phyloP scores from a whole-genome alignment of 1,140 invertebrate genomes.

The Cyclina sinensis region DNA sequence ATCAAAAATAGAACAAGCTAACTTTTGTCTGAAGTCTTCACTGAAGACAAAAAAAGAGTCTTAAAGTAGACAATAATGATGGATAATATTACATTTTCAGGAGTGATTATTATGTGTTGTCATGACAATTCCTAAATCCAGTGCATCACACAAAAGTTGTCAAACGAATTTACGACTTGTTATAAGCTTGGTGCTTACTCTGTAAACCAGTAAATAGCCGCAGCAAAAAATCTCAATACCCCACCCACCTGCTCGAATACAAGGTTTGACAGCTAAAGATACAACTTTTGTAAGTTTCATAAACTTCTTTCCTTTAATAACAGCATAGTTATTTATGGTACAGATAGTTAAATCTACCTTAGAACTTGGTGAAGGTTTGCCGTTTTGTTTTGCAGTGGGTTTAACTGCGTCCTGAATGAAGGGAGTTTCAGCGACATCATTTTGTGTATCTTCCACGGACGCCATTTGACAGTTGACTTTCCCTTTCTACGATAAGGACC shows the following conservation, averaged over 20 bases:
- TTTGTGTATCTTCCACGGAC: not conserved
- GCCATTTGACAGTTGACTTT: not conserved
- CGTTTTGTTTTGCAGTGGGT: not conserved
- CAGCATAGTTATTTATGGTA: not conserved
- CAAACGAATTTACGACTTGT: too few species aligned
- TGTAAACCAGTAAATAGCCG: too few species aligned
- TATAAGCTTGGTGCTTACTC: too few species aligned
- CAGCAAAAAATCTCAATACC: too few species aligned
- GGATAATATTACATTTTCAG: too few species aligned
- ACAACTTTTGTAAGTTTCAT: not conserved
- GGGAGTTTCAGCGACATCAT: constrained; percentile 1
- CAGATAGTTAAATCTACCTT: not conserved
- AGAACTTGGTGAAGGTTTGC: not conserved
- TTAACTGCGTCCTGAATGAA: not conserved
- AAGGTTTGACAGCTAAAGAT: not conserved
- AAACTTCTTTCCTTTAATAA: not conserved
- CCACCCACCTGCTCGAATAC: not conserved
- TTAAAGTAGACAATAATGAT: too few species aligned
- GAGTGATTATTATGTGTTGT: too few species aligned
- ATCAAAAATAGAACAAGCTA: too few species aligned
- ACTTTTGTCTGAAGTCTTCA: too few species aligned
- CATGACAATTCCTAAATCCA: too few species aligned
- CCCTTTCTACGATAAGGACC: not conserved
- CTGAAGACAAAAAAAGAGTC: too few species aligned
- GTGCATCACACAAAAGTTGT: too few species aligned